phyloP scores from a whole-genome alignment of 2,797 vertebrate species.

The Alca torda region DNA sequence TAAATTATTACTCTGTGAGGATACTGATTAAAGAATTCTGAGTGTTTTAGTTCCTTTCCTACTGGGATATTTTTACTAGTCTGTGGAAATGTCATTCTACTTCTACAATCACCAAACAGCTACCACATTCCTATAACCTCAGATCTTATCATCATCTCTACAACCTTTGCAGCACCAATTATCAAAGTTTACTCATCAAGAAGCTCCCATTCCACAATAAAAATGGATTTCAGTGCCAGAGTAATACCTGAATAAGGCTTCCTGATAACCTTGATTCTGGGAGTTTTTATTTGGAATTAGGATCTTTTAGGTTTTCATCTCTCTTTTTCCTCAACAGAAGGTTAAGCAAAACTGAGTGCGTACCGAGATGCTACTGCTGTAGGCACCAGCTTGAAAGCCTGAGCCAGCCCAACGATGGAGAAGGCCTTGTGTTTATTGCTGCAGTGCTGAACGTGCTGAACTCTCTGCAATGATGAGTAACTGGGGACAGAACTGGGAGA shows the following conservation, averaged over 20 bases:
- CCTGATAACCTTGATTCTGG: neutral
- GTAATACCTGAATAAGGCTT: neutral
- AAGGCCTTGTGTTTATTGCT: neutral
- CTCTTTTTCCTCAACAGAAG: neutral
- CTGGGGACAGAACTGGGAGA: neutral
- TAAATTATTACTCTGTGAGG: neutral
- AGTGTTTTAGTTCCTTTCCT: neutral
- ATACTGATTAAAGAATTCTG: neutral
- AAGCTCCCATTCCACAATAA: neutral
- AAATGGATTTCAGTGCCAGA: neutral
- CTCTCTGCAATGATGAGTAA: neutral
- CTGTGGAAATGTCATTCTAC: neutral
- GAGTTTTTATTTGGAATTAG: neutral
- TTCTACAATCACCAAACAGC: neutral
- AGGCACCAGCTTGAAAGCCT: neutral
- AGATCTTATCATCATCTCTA: conserved; percentile 16
- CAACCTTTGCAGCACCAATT: neutral
- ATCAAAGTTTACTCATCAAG: neutral
- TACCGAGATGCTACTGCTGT: neutral
- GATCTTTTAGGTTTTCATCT: neutral
- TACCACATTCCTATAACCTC: neutral
- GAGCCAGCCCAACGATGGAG: neutral
- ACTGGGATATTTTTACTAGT: neutral
- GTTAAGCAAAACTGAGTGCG: neutral
- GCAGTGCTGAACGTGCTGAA: neutral